Percentiles rank a stretch among this genome's conserved stretches.
These are phyloP conservation scores for Brachynemurus nebulosus DNA, from an alignment of 2,888 invertebrate genomes.

Conservation along the genomic window DNA sequence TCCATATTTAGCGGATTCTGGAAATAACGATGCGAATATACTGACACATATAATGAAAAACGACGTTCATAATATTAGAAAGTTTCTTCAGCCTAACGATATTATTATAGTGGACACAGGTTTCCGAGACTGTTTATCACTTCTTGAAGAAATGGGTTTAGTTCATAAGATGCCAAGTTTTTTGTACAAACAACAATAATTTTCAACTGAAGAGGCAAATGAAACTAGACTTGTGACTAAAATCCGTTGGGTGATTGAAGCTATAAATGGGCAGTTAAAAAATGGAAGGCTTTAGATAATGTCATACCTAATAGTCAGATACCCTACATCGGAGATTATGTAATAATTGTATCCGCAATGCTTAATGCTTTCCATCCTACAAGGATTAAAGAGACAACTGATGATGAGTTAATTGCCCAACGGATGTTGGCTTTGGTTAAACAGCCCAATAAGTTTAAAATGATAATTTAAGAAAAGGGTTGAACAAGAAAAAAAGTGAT, in stretches of 20 bases:
- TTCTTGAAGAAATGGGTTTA: conserved; percentile 15
- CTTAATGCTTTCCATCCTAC: no score
- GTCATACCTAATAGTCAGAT: no score
- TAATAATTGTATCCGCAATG: no score
- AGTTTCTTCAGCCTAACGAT: conserved; percentile 16
- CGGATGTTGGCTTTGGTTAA: no score
- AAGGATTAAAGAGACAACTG: no score
- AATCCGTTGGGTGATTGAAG: conserved; percentile 17
- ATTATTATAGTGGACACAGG: conserved; percentile 19
- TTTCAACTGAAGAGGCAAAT: conserved; percentile 6
- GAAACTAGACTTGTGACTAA: conserved; percentile 9
- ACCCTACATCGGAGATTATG: no score
- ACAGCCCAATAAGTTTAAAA: no score
- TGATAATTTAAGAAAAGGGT: no score
- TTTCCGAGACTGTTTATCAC: conserved; percentile 17
- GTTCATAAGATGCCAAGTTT: conserved; percentile 20
- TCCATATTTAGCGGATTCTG: neutral
- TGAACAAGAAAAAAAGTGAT: no score
- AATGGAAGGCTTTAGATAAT: no score
- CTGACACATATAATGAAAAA: neutral
- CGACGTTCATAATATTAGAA: neutral
- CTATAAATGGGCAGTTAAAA: conserved; percentile 20
- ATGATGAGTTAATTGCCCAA: no score
- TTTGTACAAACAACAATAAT: conserved; percentile 19
- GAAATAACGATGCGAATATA: neutral